These are phyloP conservation scores for Sebastes oblongus DNA, from an alignment of 2,797 vertebrate species.

Conservation along the genomic window DNA sequence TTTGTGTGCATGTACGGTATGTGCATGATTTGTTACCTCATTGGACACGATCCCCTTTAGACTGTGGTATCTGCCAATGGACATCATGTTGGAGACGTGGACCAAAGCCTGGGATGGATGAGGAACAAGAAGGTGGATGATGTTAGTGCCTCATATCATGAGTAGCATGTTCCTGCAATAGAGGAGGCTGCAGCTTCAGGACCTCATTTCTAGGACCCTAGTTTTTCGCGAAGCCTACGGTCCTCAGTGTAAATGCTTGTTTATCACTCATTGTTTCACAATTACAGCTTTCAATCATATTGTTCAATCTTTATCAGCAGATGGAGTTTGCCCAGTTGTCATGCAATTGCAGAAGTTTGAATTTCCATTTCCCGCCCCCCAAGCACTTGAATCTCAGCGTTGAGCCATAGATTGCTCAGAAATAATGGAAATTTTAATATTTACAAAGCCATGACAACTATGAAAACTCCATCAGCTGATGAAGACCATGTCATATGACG, in stretches of 20 bases:
- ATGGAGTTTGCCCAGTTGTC: background rate
- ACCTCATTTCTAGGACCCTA: too few species aligned
- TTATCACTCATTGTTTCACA: too few species aligned
- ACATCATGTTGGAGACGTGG: constrained; percentile 67
- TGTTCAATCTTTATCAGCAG: background rate
- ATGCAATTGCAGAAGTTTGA: background rate
- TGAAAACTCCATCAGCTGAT: background rate
- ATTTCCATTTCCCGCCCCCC: background rate
- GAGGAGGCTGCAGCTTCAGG: too few species aligned
- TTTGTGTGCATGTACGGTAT: background rate
- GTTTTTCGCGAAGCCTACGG: too few species aligned
- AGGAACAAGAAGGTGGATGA: background rate
- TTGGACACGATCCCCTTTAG: constrained; percentile 61
- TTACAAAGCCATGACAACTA: background rate
- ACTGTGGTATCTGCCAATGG: constrained; percentile 53
- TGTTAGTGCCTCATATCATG: background rate
- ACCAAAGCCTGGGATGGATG: constrained; percentile 62
- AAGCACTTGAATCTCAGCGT: background rate
- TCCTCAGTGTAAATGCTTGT: too few species aligned
- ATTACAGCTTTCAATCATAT: background rate
- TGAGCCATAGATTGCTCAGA: background rate
- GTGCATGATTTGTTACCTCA: constrained; percentile 53
- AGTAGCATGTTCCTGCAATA: too few species aligned
- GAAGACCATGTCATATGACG: background rate
- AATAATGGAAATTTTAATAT: background rate